Conservation (phyloP, 2,888 invertebrate species). For the Oeneis ivallda region DNA sequence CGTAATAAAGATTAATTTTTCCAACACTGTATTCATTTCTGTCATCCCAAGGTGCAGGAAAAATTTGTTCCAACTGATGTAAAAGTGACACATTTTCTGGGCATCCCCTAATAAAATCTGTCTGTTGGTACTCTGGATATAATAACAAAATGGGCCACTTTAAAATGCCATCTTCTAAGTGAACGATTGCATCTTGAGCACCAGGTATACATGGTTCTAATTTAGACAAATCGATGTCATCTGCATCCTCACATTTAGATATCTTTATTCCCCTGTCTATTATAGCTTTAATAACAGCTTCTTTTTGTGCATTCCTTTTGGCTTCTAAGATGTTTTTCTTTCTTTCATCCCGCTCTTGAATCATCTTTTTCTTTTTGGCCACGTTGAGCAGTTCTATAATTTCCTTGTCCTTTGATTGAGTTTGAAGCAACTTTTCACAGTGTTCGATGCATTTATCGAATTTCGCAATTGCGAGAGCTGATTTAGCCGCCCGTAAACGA, state of each 20-base stretch:
- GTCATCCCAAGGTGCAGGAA: constrained; percentile 88
- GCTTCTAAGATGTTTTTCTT: constrained; percentile 71
- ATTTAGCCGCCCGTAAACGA: constrained; percentile 87
- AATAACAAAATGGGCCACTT: constrained; percentile 94
- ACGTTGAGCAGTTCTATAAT: constrained; percentile 55
- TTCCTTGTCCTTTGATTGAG: constrained; percentile 80
- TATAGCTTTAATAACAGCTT: constrained; percentile 66
- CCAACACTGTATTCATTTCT: constrained; percentile 83
- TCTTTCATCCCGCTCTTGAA: constrained; percentile 79
- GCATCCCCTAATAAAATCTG: constrained; percentile 93
- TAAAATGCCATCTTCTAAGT: constrained; percentile 82
- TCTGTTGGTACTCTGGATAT: constrained; percentile 93
- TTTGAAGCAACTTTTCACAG: constrained; percentile 85
- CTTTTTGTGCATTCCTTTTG: constrained; percentile 67
- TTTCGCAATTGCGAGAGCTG: constrained; percentile 84
- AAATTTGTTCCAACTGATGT: constrained; percentile 78
- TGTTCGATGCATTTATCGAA: constrained; percentile 87
- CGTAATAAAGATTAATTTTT: constrained; percentile 87
- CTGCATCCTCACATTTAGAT: constrained; percentile 75
- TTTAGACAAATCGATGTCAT: constrained; percentile 75
- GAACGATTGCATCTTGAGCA: constrained; percentile 84
- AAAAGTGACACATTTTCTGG: constrained; percentile 85
- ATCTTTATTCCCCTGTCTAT: constrained; percentile 77
- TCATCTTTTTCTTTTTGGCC: constrained; percentile 74
- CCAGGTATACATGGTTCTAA: constrained; percentile 85